Evolutionary conservation across 2,888 invertebrate species (phyloP).

Genomic region (Chrysotoxum bicinctum): DNA sequence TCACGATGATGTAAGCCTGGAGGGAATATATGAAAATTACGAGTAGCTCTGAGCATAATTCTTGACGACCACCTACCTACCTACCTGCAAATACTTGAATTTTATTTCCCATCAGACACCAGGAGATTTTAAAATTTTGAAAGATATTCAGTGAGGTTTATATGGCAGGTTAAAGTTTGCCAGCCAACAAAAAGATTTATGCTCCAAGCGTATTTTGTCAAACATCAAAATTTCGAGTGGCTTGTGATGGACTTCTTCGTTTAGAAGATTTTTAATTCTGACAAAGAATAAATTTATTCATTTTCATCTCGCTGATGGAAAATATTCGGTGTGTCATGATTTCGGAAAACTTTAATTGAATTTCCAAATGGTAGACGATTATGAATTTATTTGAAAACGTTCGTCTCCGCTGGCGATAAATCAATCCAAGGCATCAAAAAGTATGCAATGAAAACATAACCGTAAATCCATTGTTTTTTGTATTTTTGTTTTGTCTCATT

Average conservation of each 20-base stretch:
- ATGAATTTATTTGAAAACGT: too few relatives aligned
- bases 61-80: not conserved
- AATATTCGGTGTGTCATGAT: not conserved
- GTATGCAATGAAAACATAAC: too few relatives aligned
- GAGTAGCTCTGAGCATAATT: not conserved
- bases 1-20: slow-evolving; percentile 27
- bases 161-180: not conserved
- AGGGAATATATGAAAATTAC: not conserved
- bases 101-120: not conserved
- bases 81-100: not conserved
- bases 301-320: not conserved
- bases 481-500: too few relatives aligned
- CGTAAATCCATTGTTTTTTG: too few relatives aligned
- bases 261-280: not conserved
- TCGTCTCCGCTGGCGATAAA: too few relatives aligned
- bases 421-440: too few relatives aligned
- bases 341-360: too few relatives aligned
- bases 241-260: not conserved
- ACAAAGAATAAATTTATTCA: not conserved
- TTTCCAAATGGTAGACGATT: too few relatives aligned
- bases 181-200: not conserved
- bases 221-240: not conserved
- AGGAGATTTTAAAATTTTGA: not conserved
- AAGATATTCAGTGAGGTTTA: not conserved
- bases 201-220: not conserved